A percentile compares a stretch with the other conserved stretches of the same genome.
Evolutionary conservation across 2,888 invertebrate species (phyloP).

Genomic region (Apotomis betuletana): DNA sequence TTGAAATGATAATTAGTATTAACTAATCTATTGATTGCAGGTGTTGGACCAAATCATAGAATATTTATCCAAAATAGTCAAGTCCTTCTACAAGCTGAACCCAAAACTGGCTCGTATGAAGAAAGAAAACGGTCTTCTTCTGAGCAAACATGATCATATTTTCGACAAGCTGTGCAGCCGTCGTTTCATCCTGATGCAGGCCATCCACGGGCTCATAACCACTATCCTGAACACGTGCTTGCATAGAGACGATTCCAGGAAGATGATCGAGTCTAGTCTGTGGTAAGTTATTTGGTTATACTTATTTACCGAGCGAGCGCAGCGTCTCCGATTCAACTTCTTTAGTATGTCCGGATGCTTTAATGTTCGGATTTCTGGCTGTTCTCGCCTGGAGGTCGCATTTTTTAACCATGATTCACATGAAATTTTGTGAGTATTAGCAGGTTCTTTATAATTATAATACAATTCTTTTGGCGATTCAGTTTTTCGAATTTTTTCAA

Average conservation of each 20-base stretch:
- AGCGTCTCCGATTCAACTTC: too few relatives aligned
- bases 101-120: slow-evolving; percentile 76
- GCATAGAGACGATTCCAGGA: slow-evolving; percentile 83
- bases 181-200: slow-evolving; percentile 82
- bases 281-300: slow-evolving; percentile 76
- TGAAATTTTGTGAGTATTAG: too few relatives aligned
- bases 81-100: slow-evolving; percentile 80
- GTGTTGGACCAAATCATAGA: slow-evolving; percentile 83
- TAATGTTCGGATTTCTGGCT: too few relatives aligned
- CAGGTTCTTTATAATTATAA: too few relatives aligned
- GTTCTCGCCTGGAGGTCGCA: too few relatives aligned
- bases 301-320: too few relatives aligned
- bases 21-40: slow-evolving; percentile 63
- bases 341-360: too few relatives aligned
- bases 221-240: slow-evolving; percentile 80
- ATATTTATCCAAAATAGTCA: slow-evolving; percentile 78
- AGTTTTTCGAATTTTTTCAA: too few relatives aligned
- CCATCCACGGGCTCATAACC: slow-evolving; percentile 79
- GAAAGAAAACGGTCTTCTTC: slow-evolving; percentile 68
- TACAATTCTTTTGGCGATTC: too few relatives aligned
- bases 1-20: too few relatives aligned
- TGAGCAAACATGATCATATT: slow-evolving; percentile 79
- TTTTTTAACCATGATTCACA: too few relatives aligned
- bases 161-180: slow-evolving; percentile 80
- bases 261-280: slow-evolving; percentile 81